Evolutionary conservation across 2,888 invertebrate genomes (phyloP).

Genomic region (Gryllus longicercus): DNA sequence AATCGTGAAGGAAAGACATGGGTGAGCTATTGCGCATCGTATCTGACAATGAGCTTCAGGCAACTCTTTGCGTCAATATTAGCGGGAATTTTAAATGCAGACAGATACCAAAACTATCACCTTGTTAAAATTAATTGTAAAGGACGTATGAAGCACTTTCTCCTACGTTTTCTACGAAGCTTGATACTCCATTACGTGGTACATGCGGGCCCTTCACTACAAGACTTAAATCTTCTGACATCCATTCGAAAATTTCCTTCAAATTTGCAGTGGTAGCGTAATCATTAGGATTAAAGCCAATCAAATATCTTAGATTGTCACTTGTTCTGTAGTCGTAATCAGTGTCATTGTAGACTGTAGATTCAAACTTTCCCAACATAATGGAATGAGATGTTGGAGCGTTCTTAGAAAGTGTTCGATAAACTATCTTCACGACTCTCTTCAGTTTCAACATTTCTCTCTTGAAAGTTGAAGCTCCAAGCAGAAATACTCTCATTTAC

Average conservation of each 20-base stretch:
- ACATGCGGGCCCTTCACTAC: conserved; percentile 23
- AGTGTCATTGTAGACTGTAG: conserved; percentile 47
- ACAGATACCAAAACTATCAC: too few relatives aligned
- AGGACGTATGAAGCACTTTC: too few relatives aligned
- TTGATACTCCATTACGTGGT: neutral
- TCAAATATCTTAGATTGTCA: conserved; percentile 72
- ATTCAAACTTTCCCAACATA: conserved; percentile 57
- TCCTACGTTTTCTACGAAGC: too few relatives aligned
- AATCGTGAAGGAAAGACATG: too few relatives aligned
- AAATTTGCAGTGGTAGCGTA: conserved; percentile 55
- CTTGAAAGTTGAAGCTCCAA: conserved; percentile 28
- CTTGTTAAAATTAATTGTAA: too few relatives aligned
- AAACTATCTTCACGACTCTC: conserved; percentile 40
- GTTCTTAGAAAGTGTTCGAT: conserved; percentile 47
- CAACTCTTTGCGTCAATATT: too few relatives aligned
- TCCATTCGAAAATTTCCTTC: conserved; percentile 46
- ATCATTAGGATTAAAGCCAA: conserved; percentile 64
- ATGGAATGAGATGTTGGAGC: conserved; percentile 57
- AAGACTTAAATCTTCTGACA: conserved; percentile 51
- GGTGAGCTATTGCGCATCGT: too few relatives aligned
- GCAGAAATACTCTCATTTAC: neutral
- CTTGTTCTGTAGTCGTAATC: conserved; percentile 66
- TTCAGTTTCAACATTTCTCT: conserved; percentile 40
- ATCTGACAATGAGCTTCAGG: too few relatives aligned
- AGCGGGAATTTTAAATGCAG: too few relatives aligned